Conservation (phyloP, 2,888 invertebrate genomes). For the Chironomus tentans region DNA sequence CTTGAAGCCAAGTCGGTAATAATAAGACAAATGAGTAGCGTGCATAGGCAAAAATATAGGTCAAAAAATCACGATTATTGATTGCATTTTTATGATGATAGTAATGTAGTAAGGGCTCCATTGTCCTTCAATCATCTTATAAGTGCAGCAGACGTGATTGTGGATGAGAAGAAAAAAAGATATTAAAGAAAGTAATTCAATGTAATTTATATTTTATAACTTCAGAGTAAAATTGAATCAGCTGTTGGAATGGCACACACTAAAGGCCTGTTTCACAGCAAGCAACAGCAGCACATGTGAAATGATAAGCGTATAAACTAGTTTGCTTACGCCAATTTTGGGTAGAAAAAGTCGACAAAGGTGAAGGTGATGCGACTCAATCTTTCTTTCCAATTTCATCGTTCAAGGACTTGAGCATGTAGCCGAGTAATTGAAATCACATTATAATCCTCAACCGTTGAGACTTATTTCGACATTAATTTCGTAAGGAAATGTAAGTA, state of each 20-base stretch:
- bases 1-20: no score
- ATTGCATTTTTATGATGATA: not conserved
- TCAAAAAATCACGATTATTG: not conserved
- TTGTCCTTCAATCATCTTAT: not conserved
- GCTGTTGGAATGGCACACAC: not conserved
- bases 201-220: no score
- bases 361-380: conserved; percentile 5
- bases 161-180: no score
- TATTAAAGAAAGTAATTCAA: no score
- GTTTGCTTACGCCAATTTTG: not conserved
- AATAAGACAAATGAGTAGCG: no score
- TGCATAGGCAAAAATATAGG: not conserved
- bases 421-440: not conserved
- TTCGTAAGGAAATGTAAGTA: not conserved
- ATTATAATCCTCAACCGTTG: not conserved
- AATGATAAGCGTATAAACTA: conserved; percentile 3
- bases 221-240: not conserved
- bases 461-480: not conserved
- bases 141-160: not conserved
- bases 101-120: not conserved
- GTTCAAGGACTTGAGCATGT: conserved; percentile 2
- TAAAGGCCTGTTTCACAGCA: not conserved
- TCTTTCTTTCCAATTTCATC: not conserved
- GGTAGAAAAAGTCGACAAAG: not conserved
- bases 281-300: not conserved